These are phyloP conservation scores for Apis cerana DNA, from an alignment of 1,140 invertebrate species.

Conservation along the genomic window DNA sequence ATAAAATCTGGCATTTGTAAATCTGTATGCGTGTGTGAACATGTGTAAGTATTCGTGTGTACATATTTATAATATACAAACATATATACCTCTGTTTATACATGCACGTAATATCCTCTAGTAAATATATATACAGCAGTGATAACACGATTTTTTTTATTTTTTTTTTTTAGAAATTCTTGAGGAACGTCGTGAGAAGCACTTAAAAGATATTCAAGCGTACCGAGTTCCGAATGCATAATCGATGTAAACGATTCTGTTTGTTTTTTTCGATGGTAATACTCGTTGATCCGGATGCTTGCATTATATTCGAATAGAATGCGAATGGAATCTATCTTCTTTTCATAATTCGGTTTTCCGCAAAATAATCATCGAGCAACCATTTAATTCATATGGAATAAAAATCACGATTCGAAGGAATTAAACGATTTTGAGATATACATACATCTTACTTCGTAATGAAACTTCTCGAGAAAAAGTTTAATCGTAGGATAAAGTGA, in stretches of 20 bases:
- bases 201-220: slow-evolving; percentile 53
- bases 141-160: not conserved
- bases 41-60: not conserved
- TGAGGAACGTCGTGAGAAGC: slow-evolving; percentile 43
- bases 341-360: too few species aligned
- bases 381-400: not conserved
- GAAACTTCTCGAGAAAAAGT: not conserved
- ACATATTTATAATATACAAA: slow-evolving; percentile 31
- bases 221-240: slow-evolving; percentile 44
- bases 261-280: not conserved
- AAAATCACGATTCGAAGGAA: not conserved
- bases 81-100: slow-evolving; percentile 31
- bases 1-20: slow-evolving; percentile 1
- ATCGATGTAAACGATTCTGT: slow-evolving; percentile 24
- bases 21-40: not conserved
- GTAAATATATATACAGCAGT: slow-evolving; percentile 45
- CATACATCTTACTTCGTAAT: not conserved
- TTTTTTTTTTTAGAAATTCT: not conserved
- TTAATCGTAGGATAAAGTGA: not conserved
- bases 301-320: not conserved
- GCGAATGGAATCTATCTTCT: not conserved
- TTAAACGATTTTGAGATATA: not conserved
- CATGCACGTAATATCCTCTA: slow-evolving; percentile 40
- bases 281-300: too few species aligned
- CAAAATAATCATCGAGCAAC: too few species aligned